Base-by-base conservation (phyloP, 2,113 vertebrate genomes). In the Psittacula cyanocephala region DNA sequence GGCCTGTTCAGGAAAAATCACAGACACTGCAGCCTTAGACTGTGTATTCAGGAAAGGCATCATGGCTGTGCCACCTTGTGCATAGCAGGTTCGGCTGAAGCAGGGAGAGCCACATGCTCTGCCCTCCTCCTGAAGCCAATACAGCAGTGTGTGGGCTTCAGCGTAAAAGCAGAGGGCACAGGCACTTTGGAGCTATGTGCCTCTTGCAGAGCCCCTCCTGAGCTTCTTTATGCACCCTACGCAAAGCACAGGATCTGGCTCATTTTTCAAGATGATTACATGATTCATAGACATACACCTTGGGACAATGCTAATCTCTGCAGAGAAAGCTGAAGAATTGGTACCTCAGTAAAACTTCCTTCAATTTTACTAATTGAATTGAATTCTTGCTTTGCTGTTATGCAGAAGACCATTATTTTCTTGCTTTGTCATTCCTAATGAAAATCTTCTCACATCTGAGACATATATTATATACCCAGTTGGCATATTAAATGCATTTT, bases 91-190 rank as follows among this genome's bases (percentile, higher is more conserved):
- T 9, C 3, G 3, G 41, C 19, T 6, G 55, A 11, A 52, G 62
- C 41, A 8, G 18, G 31, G 24, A 9, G 69, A 69, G 33, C 27
- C 8, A 10, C 18, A 0, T 0, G 23, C 25, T 15, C 35, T 2
- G 9, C 19, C 28, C 72, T 43, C 39, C 25, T 46, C 37, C 39
- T 2, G 11, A 22, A 50, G 41, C 41, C 28, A 7, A 1, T 1
- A 9, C 13, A 67, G 11, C 19, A 1, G 17, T 3, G 46, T 10
- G 35, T 0, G 6, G 18, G 3, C 27, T 31, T 11, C 27, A 1
- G 53, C 0, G 6, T 23, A 8, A 37, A 23, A 11, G 9, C 3
- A 15, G 20, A 25, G 18, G 17, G 7, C 28, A 11, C 6, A 9
- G 10, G 43, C 9, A 3, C 37, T 35, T 25, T 5, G 33, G 37